Evolutionary conservation across 2,113 vertebrate species (phyloP).

Genomic region (Murina feae): DNA sequence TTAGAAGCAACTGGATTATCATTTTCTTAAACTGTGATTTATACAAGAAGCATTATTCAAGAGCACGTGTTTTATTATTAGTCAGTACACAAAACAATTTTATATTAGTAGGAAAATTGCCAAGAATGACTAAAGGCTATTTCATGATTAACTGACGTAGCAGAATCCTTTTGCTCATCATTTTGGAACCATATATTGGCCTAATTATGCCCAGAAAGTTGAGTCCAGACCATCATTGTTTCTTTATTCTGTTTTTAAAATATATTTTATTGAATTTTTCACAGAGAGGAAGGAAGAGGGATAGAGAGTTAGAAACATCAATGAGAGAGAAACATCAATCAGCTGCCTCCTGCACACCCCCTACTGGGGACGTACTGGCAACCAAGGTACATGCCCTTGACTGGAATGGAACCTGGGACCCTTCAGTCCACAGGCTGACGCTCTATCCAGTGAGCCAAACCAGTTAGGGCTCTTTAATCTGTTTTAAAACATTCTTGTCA

Average conservation of each 20-base stretch:
- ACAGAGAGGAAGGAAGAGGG: too few relatives aligned
- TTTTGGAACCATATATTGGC: neutral
- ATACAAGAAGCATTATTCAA: conserved; percentile 3
- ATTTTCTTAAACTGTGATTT: neutral
- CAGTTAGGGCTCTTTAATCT: too few relatives aligned
- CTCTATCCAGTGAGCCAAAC: too few relatives aligned
- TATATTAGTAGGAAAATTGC: conserved; percentile 8
- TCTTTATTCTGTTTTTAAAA: conserved; percentile 31
- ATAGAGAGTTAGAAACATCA: too few relatives aligned
- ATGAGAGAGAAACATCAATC: too few relatives aligned
- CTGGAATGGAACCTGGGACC: too few relatives aligned
- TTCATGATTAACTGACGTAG: conserved; percentile 41
- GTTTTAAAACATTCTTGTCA: neutral
- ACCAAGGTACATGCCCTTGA: too few relatives aligned
- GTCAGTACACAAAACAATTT: conserved; percentile 1
- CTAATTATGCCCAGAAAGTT: neutral
- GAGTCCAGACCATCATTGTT: neutral
- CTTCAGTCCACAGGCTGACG: too few relatives aligned
- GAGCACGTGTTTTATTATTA: neutral
- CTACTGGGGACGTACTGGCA: too few relatives aligned
- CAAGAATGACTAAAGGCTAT: neutral
- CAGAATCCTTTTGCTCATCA: neutral
- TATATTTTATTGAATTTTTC: too few relatives aligned
- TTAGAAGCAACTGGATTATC: neutral
- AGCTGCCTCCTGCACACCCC: too few relatives aligned